Evolutionary conservation across 2,113 vertebrate species (phyloP).

Genomic region (Crotophaga sulcirostris): DNA sequence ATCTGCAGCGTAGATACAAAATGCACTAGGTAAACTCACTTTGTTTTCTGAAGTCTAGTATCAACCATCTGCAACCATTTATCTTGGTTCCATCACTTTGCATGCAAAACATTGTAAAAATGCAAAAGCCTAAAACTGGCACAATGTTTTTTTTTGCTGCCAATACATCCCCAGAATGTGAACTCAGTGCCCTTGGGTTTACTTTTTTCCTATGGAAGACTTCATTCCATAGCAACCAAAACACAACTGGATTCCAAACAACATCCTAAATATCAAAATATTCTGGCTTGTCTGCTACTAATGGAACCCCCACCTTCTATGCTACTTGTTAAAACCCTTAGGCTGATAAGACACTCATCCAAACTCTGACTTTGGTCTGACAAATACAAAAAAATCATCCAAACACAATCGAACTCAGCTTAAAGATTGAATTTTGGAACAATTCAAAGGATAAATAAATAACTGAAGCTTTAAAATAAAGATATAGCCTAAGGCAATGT

Average conservation of each 20-base stretch:
- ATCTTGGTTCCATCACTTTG: constrained; percentile 4
- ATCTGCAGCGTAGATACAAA: background rate
- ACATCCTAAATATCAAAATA: background rate
- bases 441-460: constrained; percentile 33
- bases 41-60: constrained; percentile 4
- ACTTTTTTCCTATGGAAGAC: background rate
- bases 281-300: background rate
- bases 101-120: background rate
- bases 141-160: background rate
- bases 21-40: background rate
- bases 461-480: constrained; percentile 29
- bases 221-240: constrained; percentile 14
- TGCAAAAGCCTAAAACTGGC: background rate
- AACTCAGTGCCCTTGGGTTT: background rate
- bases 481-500: background rate
- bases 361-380: constrained; percentile 1
- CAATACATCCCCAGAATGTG: background rate
- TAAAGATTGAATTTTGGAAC: constrained; percentile 6
- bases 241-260: background rate
- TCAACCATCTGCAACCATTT: constrained; percentile 33
- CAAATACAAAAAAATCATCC: background rate
- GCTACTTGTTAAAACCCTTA: constrained; percentile 4
- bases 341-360: background rate
- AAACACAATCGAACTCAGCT: background rate
- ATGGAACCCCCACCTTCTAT: background rate